A percentile compares a stretch with the other conserved stretches of the same genome.
Conservation (phyloP, 2,797 vertebrate species). For the Eupleurogrammus muticus region DNA sequence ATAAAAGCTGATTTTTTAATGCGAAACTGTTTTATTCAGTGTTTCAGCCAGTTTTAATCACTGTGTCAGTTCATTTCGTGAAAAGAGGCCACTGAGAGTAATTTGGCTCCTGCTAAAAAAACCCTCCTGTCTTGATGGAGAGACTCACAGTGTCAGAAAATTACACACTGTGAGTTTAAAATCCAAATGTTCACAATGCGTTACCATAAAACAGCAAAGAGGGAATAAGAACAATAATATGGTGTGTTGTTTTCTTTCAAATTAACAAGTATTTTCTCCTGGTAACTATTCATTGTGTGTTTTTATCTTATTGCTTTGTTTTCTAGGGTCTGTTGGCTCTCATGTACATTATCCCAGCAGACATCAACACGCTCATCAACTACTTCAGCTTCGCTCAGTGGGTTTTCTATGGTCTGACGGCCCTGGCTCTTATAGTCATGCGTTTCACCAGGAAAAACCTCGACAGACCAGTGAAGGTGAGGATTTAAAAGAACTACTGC, state of each 20-base stretch:
- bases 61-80: no score
- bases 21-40: no score
- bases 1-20: no score
- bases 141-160: no score
- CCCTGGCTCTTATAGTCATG: conserved; percentile 90
- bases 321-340: conserved; percentile 86
- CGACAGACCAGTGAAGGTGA: conserved; percentile 91
- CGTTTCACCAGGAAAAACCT: conserved; percentile 91
- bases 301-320: conserved; percentile 2
- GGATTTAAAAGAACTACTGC: conserved; percentile 10
- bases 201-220: background rate
- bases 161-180: background rate
- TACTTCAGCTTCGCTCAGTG: conserved; percentile 97
- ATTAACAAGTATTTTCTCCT: background rate
- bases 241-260: background rate
- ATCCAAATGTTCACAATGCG: background rate
- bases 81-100: no score
- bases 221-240: background rate
- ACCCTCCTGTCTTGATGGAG: no score
- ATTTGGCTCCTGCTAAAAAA: no score
- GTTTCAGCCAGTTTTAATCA: no score
- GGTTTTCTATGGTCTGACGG: conserved; percentile 89
- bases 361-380: conserved; percentile 93
- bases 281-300: background rate
- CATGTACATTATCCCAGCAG: conserved; percentile 91